Percentiles rank a stretch among this genome's conserved stretches.
Conservation (phyloP, 2,113 vertebrate species). For the Taurulus bubalis region DNA sequence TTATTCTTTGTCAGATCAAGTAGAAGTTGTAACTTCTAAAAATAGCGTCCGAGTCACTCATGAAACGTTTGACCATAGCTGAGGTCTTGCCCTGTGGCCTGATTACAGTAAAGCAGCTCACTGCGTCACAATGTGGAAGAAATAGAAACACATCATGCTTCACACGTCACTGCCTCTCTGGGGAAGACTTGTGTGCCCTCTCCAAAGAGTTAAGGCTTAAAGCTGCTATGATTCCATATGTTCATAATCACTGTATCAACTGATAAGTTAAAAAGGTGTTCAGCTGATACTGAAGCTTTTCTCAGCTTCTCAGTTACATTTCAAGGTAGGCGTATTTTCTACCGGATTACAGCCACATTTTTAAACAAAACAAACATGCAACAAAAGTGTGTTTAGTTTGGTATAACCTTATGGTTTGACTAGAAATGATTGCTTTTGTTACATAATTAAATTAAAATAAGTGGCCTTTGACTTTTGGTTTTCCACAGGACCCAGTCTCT, state of each 20-base stretch:
- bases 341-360: too few relatives aligned
- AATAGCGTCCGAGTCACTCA: background rate
- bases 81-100: background rate
- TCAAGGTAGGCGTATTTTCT: too few relatives aligned
- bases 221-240: too few relatives aligned
- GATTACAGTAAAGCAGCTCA: background rate
- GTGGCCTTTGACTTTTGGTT: background rate
- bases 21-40: background rate
- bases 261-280: background rate
- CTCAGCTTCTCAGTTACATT: too few relatives aligned
- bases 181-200: background rate
- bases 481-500: background rate
- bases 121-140: too few relatives aligned
- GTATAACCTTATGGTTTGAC: too few relatives aligned
- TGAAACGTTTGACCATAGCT: background rate
- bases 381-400: too few relatives aligned
- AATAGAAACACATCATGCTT: background rate
- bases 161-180: too few relatives aligned
- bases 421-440: too few relatives aligned
- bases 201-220: background rate
- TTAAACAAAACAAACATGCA: too few relatives aligned
- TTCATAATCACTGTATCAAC: too few relatives aligned
- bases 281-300: background rate
- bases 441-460: too few relatives aligned
- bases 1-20: background rate